Conservation (phyloP, 2,113 vertebrate genomes). For the Gopherus evgoodei region DNA sequence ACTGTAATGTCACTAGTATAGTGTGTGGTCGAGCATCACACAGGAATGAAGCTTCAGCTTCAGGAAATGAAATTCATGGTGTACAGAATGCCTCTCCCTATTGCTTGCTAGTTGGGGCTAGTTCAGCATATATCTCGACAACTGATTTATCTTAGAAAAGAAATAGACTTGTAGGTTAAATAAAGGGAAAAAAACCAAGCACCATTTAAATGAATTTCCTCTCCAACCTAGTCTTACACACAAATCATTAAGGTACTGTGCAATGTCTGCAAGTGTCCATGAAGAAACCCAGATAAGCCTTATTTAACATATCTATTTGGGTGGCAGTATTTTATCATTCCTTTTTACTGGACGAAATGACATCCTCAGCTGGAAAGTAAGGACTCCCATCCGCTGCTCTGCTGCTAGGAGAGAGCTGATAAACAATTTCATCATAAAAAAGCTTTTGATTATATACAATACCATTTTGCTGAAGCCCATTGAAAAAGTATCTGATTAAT, state of each 20-base stretch:
- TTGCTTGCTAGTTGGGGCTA: background rate
- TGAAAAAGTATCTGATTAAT: background rate
- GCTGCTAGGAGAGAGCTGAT: background rate
- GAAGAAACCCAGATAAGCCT: background rate
- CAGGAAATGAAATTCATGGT: background rate
- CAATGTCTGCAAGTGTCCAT: background rate
- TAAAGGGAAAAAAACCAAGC: background rate
- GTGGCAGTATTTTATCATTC: background rate
- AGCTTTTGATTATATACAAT: background rate
- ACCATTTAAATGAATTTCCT: background rate
- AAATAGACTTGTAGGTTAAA: rapidly evolving
- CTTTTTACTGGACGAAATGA: background rate
- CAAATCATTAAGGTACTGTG: background rate
- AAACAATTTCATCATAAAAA: background rate
- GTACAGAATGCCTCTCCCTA: background rate
- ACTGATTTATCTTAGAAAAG: no score
- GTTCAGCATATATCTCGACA: background rate
- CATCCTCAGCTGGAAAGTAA: background rate
- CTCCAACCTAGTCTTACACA: background rate
- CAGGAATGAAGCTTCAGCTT: background rate
- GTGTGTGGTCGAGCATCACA: background rate
- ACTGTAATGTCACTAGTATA: background rate
- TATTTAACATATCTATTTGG: background rate
- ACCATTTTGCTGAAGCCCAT: background rate
- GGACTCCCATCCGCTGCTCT: background rate